Evolutionary conservation across 2,888 invertebrate species (phyloP).

Genomic region (Lycaena phlaeas): DNA sequence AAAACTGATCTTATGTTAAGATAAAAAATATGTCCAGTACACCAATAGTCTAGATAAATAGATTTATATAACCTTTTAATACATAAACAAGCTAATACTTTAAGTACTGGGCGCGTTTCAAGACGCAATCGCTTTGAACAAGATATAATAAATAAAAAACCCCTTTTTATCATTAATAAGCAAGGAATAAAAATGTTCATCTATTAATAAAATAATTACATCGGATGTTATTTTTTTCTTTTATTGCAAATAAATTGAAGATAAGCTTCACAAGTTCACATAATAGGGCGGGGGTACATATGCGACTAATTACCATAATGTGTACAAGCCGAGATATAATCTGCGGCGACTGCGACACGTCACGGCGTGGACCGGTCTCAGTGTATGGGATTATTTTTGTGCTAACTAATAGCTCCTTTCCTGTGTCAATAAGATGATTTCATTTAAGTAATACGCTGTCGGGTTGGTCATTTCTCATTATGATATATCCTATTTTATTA

Average conservation of each 20-base stretch:
- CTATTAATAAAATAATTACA: neutral
- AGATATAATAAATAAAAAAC: too few species aligned
- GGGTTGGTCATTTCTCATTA: too few species aligned
- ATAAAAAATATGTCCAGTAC: too few species aligned
- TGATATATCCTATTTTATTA: too few species aligned
- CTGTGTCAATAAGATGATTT: neutral
- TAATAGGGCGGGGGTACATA: constrained; percentile 6
- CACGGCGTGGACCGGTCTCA: neutral
- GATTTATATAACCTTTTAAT: too few species aligned
- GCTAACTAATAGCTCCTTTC: constrained; percentile 3
- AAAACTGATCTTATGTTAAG: too few species aligned
- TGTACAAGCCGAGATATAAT: constrained; percentile 4
- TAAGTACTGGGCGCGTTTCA: too few species aligned
- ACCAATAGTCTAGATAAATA: too few species aligned
- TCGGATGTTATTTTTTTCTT: constrained; percentile 5
- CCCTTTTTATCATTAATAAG: neutral
- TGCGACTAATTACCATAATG: constrained; percentile 8
- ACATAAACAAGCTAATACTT: too few species aligned
- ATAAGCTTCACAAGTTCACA: constrained; percentile 7
- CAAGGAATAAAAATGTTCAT: neutral
- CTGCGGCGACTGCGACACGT: neutral
- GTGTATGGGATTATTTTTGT: neutral
- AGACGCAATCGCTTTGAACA: too few species aligned
- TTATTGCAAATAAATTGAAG: neutral
- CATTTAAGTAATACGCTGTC: neutral